Conservation (phyloP, 2,888 invertebrate species). For the Hydrotaea diabolus region DNA sequence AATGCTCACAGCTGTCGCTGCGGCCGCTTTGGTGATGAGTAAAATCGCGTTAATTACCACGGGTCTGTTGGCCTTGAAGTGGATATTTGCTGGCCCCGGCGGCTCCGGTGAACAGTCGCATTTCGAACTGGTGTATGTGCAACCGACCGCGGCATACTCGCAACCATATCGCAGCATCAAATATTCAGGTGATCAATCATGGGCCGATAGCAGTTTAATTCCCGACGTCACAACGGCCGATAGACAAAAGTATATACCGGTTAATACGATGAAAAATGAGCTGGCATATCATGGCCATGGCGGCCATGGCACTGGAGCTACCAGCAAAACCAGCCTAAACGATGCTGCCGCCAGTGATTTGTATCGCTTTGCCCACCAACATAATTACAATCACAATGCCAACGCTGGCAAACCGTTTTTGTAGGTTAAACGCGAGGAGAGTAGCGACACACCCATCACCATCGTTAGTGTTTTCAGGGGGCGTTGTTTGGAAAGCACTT, state of each 20-base stretch:
- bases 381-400: slow-evolving; percentile 64
- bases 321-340: slow-evolving; percentile 23
- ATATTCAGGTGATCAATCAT: slow-evolving; percentile 55
- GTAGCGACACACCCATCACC: not conserved
- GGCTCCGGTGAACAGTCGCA: slow-evolving; percentile 70
- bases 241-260: slow-evolving; percentile 56
- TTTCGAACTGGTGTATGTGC: slow-evolving; percentile 74
- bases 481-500: not conserved
- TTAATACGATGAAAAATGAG: slow-evolving; percentile 41
- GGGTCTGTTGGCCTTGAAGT: slow-evolving; percentile 76
- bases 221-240: not conserved
- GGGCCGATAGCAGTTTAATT: slow-evolving; percentile 54
- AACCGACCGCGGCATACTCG: slow-evolving; percentile 51
- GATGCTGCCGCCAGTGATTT: slow-evolving; percentile 47
- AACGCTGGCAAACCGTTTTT: slow-evolving; percentile 73
- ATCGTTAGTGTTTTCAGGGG: not conserved
- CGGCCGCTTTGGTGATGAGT: slow-evolving; percentile 80
- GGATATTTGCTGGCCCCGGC: slow-evolving; percentile 70
- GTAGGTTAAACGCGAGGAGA: slow-evolving; percentile 55
- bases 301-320: not conserved
- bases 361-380: slow-evolving; percentile 61
- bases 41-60: slow-evolving; percentile 78
- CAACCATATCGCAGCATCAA: slow-evolving; percentile 60
- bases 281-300: slow-evolving; percentile 34
- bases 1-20: slow-evolving; percentile 85